Evolutionary conservation across 2,113 vertebrate genomes (phyloP).

Genomic region (Rhinogobius similis): DNA sequence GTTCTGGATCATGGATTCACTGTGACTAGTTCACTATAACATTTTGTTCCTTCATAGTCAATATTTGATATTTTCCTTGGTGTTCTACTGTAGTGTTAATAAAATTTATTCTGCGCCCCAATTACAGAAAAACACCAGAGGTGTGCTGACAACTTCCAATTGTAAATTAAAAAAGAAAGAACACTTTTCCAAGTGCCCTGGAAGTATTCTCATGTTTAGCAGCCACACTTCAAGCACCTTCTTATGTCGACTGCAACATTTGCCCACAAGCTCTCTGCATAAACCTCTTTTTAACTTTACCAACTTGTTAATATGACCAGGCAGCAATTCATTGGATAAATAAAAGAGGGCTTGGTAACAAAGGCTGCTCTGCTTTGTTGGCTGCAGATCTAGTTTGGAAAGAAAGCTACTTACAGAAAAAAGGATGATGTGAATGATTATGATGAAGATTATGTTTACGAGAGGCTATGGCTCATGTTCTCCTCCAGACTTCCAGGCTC

Average conservation of each 20-base stretch:
- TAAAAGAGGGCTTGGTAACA: constrained; percentile 15
- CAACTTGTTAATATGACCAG: constrained; percentile 36
- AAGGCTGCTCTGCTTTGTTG: constrained; percentile 1
- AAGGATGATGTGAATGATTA: not conserved
- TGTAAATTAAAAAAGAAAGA: constrained; percentile 24
- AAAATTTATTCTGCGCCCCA: not conserved
- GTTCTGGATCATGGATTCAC: not conserved
- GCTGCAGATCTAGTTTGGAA: constrained; percentile 23
- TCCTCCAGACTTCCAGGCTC: too few species aligned
- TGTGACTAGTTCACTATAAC: not conserved
- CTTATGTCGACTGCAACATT: constrained; percentile 41
- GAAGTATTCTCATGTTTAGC: constrained; percentile 6
- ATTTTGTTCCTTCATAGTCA: not conserved
- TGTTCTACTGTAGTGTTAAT: not conserved
- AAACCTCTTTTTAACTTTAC: constrained; percentile 40
- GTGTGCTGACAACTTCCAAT: constrained; percentile 2
- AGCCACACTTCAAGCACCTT: constrained; percentile 37
- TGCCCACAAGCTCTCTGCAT: constrained; percentile 33
- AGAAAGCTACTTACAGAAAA: constrained; percentile 21
- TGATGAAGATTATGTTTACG: constrained; percentile 4
- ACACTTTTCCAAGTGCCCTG: constrained; percentile 14
- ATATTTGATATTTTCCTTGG: not conserved
- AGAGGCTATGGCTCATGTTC: not conserved
- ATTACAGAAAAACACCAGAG: not conserved
- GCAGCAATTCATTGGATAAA: constrained; percentile 16